Conservation (phyloP, 2,797 vertebrate species). For the Poecilia gillii region DNA sequence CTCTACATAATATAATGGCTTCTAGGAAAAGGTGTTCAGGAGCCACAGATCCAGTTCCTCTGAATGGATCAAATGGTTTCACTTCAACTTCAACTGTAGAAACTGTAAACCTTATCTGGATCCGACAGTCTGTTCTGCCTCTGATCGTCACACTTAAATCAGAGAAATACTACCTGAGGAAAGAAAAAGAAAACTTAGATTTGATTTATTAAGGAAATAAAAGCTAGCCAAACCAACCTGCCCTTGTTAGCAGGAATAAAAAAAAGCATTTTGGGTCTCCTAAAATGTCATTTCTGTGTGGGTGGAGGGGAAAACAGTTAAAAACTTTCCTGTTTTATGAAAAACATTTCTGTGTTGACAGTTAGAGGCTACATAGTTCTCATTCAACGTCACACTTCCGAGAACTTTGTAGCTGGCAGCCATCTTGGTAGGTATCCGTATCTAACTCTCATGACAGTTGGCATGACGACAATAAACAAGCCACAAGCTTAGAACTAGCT, state of each 20-base stretch:
- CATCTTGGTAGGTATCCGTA: too few relatives aligned
- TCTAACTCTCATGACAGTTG: too few relatives aligned
- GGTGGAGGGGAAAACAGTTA: not conserved
- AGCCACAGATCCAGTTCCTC: constrained; percentile 22
- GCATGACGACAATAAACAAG: too few relatives aligned
- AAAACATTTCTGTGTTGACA: not conserved
- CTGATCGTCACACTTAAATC: not conserved
- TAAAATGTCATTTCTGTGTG: not conserved
- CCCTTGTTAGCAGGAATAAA: not conserved
- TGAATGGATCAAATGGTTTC: constrained; percentile 39
- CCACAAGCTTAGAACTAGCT: too few relatives aligned
- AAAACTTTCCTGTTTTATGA: not conserved
- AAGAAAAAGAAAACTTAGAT: not conserved
- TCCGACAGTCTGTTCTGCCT: constrained; percentile 16
- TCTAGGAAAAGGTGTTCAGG: constrained; percentile 58
- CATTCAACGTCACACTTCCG: too few relatives aligned
- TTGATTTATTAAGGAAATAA: not conserved
- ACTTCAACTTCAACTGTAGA: constrained; percentile 11
- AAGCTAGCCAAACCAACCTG: not conserved
- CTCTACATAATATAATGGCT: constrained; percentile 40
- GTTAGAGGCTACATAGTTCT: not conserved
- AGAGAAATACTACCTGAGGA: not conserved
- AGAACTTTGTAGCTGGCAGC: too few relatives aligned
- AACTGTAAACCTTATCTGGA: constrained; percentile 35
- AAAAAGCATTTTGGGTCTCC: not conserved